These are phyloP conservation scores for Engystomops pustulosus DNA, from an alignment of 2,113 vertebrate genomes.

Conservation along the genomic window DNA sequence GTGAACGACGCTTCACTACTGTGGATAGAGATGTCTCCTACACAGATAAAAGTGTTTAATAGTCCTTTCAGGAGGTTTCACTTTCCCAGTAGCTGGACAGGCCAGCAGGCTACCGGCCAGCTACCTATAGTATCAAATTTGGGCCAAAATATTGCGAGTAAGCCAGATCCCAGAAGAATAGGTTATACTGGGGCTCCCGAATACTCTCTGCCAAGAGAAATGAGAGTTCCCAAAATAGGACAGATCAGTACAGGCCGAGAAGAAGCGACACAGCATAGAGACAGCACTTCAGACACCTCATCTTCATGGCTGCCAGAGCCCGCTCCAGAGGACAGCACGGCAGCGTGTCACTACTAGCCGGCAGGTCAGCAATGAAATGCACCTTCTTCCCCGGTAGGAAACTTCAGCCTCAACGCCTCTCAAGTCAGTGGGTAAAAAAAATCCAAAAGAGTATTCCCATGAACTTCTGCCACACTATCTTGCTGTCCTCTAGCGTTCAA, in stretches of 20 bases:
- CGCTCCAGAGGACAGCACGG: slow-evolving; percentile 88
- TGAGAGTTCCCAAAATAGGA: slow-evolving; percentile 12
- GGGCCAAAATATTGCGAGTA: neutral
- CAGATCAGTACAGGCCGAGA: neutral
- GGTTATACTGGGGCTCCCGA: neutral
- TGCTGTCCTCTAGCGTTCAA: slow-evolving; percentile 70
- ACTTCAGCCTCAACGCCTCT: slow-evolving; percentile 76
- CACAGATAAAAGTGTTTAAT: no score
- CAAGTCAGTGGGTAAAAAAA: slow-evolving; percentile 64
- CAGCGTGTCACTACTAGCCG: slow-evolving; percentile 66
- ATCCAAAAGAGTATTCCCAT: slow-evolving; percentile 87
- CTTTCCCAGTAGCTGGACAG: no score
- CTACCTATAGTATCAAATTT: no score
- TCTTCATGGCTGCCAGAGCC: slow-evolving; percentile 95
- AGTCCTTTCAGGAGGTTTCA: no score
- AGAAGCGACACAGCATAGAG: neutral
- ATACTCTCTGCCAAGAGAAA: neutral
- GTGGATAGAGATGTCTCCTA: no score
- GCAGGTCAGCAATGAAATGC: slow-evolving; percentile 75
- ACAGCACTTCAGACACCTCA: slow-evolving; percentile 87
- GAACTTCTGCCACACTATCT: slow-evolving; percentile 98
- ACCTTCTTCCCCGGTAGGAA: slow-evolving; percentile 79
- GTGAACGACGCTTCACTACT: no score
- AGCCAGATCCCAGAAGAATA: neutral
- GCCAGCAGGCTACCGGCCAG: neutral